phyloP scores from a whole-genome alignment of 2,113 vertebrate genomes.

The Dasypus novemcinctus region DNA sequence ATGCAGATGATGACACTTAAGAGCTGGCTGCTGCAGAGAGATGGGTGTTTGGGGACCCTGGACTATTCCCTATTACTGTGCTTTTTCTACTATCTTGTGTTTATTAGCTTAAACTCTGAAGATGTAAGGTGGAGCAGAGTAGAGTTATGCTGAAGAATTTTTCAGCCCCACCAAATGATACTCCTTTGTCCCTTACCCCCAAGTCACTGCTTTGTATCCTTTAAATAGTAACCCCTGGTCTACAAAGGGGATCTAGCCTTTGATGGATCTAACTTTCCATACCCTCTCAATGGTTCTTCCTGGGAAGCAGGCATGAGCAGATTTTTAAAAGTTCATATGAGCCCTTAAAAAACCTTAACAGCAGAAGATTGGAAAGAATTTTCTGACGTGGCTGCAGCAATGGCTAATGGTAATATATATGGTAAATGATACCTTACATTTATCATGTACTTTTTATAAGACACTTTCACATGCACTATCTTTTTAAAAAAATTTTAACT shows the following conservation, averaged over 20 bases:
- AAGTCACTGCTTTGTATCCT: neutral
- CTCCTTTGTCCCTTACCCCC: neutral
- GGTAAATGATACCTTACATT: conserved; percentile 38
- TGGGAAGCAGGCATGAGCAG: neutral
- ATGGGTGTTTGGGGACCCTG: neutral
- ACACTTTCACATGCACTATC: neutral
- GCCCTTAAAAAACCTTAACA: neutral
- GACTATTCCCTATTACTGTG: neutral
- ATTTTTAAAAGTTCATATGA: conserved; percentile 40
- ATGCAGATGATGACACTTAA: neutral
- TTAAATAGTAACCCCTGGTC: conserved; percentile 35
- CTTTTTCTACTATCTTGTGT: neutral
- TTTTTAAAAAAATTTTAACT: too few relatives aligned
- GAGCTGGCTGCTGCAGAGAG: neutral
- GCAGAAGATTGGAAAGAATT: conserved; percentile 31
- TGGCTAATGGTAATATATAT: conserved; percentile 21
- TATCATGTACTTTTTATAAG: conserved; percentile 44
- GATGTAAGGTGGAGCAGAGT: neutral
- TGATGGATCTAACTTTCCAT: neutral
- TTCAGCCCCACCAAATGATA: neutral
- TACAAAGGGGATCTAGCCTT: neutral
- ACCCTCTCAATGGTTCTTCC: neutral
- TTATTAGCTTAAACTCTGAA: neutral
- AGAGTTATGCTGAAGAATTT: neutral
- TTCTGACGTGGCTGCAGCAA: conserved; percentile 14